Percentiles rank a stretch among this genome's conserved stretches.
Conservation (phyloP, 2,113 vertebrate genomes). For the Piliocolobus tephrosceles region DNA sequence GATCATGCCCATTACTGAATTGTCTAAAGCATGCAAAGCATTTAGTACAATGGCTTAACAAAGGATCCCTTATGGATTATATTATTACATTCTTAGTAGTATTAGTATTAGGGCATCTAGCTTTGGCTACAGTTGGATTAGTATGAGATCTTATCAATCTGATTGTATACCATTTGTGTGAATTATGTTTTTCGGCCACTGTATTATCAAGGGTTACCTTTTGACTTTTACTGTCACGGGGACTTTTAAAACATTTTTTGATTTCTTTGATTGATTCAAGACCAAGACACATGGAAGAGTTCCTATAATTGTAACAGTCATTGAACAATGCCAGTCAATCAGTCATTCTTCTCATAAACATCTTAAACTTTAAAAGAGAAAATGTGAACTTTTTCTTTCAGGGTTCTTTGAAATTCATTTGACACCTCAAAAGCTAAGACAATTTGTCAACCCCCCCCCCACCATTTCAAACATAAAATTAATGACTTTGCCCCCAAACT, state of each 20-base stretch:
- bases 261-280: conserved; percentile 64
- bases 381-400: background rate
- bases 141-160: background rate
- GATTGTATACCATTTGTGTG: background rate
- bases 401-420: conserved; percentile 55
- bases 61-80: background rate
- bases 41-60: background rate
- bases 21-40: background rate
- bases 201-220: conserved; percentile 2
- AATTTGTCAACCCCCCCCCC: conserved; percentile 38
- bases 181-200: background rate
- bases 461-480: conserved; percentile 65
- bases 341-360: background rate
- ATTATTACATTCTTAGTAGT: background rate
- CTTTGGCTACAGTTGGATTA: background rate
- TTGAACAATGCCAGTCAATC: conserved; percentile 44
- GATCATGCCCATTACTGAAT: background rate
- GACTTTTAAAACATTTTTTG: conserved; percentile 50
- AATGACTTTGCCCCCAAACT: conserved; percentile 73
- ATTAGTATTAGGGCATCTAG: background rate
- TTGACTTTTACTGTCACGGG: conserved; percentile 27
- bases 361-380: conserved; percentile 52
- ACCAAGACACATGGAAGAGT: conserved; percentile 26
- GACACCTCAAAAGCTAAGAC: conserved; percentile 75
- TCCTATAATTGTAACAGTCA: conserved; percentile 50